These are phyloP conservation scores for Azorinus chamasolen DNA, from an alignment of 2,888 invertebrate genomes.

Conservation along the genomic window DNA sequence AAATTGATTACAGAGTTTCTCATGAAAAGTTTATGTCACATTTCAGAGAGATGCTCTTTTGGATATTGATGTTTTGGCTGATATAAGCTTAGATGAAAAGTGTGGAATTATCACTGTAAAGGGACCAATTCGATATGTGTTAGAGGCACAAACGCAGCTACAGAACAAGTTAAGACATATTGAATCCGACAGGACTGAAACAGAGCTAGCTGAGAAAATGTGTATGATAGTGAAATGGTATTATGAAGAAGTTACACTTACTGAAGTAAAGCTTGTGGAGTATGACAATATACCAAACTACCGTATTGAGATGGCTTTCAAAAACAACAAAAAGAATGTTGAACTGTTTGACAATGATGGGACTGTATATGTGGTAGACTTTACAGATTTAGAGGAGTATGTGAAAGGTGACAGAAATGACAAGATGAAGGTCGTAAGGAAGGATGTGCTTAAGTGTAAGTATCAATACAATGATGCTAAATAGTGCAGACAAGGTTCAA, in stretches of 20 bases:
- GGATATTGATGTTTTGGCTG: slow-evolving; percentile 10
- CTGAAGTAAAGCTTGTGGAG: slow-evolving; percentile 2
- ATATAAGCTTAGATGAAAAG: slow-evolving; percentile 45
- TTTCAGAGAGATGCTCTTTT: no score
- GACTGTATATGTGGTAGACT: slow-evolving; percentile 42
- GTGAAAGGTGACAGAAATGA: slow-evolving; percentile 29
- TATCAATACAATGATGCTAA: no score
- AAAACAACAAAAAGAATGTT: slow-evolving; percentile 21
- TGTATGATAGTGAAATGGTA: slow-evolving; percentile 43
- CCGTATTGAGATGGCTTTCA: slow-evolving; percentile 59
- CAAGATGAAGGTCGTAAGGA: slow-evolving; percentile 53
- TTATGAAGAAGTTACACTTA: slow-evolving; percentile 34
- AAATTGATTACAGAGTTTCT: no score
- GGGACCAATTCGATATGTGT: slow-evolving; percentile 48
- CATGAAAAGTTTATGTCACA: no score
- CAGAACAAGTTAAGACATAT: slow-evolving; percentile 33
- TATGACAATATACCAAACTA: slow-evolving; percentile 48
- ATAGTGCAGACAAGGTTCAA: no score
- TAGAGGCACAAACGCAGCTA: slow-evolving; percentile 37
- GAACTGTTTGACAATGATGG: slow-evolving; percentile 31
- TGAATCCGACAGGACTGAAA: slow-evolving; percentile 5
- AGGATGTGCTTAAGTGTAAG: slow-evolving; percentile 60
- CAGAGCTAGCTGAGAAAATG: slow-evolving; percentile 32
- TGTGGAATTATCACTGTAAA: slow-evolving; percentile 41
- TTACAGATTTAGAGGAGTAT: slow-evolving; percentile 54